phyloP scores from a whole-genome alignment of 1,140 invertebrate species.

The Whitmania pigra region DNA sequence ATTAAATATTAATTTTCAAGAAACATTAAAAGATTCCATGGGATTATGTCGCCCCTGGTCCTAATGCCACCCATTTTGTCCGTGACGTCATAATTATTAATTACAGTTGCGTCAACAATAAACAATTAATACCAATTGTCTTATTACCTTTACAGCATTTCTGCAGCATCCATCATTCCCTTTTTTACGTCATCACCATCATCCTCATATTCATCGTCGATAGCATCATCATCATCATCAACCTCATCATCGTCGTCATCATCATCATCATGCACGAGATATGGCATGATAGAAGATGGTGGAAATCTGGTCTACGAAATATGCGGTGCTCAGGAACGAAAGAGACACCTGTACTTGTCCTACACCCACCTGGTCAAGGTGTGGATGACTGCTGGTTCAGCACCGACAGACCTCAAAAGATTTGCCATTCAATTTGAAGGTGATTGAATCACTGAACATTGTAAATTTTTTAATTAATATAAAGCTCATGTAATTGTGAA shows the following conservation, averaged over 20 bases:
- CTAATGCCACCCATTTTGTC: too few species aligned
- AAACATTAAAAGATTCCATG: too few species aligned
- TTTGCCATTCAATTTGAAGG: conserved; percentile 13
- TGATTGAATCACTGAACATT: background rate
- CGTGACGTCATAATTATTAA: too few species aligned
- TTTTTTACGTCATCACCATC: background rate
- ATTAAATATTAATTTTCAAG: too few species aligned
- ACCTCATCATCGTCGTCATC: background rate
- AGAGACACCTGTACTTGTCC: background rate
- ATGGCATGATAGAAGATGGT: conserved; percentile 10
- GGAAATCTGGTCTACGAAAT: conserved; percentile 4
- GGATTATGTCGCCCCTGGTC: too few species aligned
- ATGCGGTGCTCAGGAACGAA: background rate
- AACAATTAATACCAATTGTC: too few species aligned
- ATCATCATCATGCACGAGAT: background rate
- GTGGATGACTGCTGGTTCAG: conserved; percentile 11
- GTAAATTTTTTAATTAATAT: too few species aligned
- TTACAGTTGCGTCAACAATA: too few species aligned
- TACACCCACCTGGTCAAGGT: conserved; percentile 5
- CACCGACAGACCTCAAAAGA: conserved; percentile 17
- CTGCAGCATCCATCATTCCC: background rate
- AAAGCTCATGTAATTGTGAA: too few species aligned
- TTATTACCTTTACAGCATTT: too few species aligned
- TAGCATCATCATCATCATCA: background rate
- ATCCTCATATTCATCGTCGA: background rate